A percentile compares a stretch with the other conserved stretches of the same genome.
Evolutionary conservation across 2,888 invertebrate genomes (phyloP).

Genomic region (Drosophila multiciliata): DNA sequence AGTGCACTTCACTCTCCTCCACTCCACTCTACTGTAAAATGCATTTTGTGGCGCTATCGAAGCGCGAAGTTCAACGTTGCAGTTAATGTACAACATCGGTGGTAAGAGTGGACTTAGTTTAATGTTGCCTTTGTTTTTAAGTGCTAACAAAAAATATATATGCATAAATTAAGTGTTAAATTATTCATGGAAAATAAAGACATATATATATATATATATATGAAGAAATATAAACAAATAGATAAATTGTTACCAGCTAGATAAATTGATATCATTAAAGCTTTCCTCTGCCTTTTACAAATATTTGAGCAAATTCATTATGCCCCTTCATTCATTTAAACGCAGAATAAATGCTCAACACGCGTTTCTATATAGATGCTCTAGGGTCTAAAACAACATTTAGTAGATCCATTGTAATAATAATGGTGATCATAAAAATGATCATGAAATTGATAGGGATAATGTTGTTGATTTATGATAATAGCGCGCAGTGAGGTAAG

Average conservation of each 20-base stretch:
- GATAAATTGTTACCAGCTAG: background rate
- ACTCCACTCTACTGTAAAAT: constrained; percentile 14
- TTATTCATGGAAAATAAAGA: background rate
- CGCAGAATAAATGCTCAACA: constrained; percentile 31
- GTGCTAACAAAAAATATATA: constrained; percentile 13
- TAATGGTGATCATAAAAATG: background rate
- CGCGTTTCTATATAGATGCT: constrained; percentile 30
- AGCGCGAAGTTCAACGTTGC: constrained; percentile 60
- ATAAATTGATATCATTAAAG: background rate
- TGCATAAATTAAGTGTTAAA: constrained; percentile 3
- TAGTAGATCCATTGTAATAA: constrained; percentile 10
- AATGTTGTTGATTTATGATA: constrained; percentile 34
- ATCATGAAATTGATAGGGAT: constrained; percentile 3
- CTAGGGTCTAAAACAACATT: constrained; percentile 26
- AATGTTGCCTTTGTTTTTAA: background rate
- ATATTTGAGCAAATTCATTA: background rate
- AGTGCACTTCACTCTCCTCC: constrained; percentile 42
- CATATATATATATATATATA: background rate
- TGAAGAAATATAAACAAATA: background rate
- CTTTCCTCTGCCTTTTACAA: background rate
- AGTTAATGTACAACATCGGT: background rate
- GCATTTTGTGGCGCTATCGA: constrained; percentile 66
- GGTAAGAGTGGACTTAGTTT: background rate
- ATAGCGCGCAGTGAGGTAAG: constrained; percentile 17
- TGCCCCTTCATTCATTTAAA: background rate